Conservation (phyloP, 2,888 invertebrate species). For the Erpobdella octoculata region DNA sequence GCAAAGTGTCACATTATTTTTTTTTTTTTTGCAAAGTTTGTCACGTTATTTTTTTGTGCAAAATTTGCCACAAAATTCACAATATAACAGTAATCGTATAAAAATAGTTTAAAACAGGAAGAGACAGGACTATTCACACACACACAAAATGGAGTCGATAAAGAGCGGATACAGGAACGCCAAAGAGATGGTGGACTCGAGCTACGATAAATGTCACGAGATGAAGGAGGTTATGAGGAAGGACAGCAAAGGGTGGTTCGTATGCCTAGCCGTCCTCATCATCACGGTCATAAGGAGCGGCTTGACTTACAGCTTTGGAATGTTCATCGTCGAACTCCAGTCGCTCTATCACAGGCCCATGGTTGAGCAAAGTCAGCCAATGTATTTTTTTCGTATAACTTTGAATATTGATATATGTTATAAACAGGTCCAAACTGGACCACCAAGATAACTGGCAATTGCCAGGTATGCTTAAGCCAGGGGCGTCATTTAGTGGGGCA, state of each 20-base stretch:
- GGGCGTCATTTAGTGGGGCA: too few species aligned
- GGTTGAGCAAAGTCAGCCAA: constrained; percentile 41
- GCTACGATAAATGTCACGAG: constrained; percentile 11
- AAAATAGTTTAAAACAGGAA: too few species aligned
- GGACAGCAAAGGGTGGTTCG: constrained; percentile 37
- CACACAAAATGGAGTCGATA: background rate
- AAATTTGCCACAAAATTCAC: too few species aligned
- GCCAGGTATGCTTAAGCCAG: too few species aligned
- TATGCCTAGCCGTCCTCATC: constrained; percentile 39
- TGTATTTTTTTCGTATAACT: too few species aligned
- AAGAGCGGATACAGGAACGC: background rate
- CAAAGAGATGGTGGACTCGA: background rate
- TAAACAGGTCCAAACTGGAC: too few species aligned
- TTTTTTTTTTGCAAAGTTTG: too few species aligned
- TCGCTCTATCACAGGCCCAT: constrained; percentile 36
- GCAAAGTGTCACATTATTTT: too few species aligned
- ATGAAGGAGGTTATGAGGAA: background rate
- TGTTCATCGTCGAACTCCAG: constrained; percentile 41
- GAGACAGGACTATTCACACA: background rate
- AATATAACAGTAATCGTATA: too few species aligned
- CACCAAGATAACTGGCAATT: too few species aligned
- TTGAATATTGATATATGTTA: too few species aligned
- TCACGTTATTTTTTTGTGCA: too few species aligned
- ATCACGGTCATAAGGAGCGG: constrained; percentile 40
- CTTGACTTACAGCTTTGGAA: constrained; percentile 42